A percentile compares a stretch with the other conserved stretches of the same genome.
These are phyloP conservation scores for Silurus lanzhouensis DNA, from an alignment of 2,797 vertebrate species.

Conservation along the genomic window DNA sequence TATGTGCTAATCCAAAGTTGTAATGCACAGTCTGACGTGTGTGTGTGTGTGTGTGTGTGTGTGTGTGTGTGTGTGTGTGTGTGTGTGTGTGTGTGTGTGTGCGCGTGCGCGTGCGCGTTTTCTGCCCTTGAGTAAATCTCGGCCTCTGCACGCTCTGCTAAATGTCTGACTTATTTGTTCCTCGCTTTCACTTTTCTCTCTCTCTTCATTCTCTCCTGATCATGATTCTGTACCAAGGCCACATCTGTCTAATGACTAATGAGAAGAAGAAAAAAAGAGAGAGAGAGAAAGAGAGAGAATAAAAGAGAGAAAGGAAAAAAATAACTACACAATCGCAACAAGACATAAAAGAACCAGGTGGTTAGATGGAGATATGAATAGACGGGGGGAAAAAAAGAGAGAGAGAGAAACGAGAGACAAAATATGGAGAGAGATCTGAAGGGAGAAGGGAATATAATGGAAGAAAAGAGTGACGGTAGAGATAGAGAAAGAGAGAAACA, in stretches of 20 bases:
- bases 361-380: slow-evolving; percentile 13
- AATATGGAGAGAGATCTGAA: slow-evolving; percentile 4
- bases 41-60: not conserved
- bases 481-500: too few relatives aligned
- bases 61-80: not conserved
- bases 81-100: not conserved
- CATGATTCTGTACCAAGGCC: slow-evolving; percentile 25
- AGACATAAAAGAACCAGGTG: slow-evolving; percentile 42
- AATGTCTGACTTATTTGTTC: slow-evolving; percentile 43
- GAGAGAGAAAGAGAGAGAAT: slow-evolving; percentile 43
- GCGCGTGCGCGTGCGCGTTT: not conserved
- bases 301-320: slow-evolving; percentile 18
- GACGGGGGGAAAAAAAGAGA: slow-evolving; percentile 28
- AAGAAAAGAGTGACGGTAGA: too few relatives aligned
- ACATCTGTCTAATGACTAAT: slow-evolving; percentile 13
- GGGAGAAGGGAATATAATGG: slow-evolving; percentile 20
- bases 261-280: not conserved
- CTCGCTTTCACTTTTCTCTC: slow-evolving; percentile 1
- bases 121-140: slow-evolving; percentile 47
- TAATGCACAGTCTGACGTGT: not conserved
- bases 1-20: not conserved
- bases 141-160: slow-evolving; percentile 32
- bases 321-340: not conserved
- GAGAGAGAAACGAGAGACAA: not conserved
- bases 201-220: not conserved